phyloP scores from a whole-genome alignment of 2,888 invertebrate genomes.

The Stenichneumon culpator region DNA sequence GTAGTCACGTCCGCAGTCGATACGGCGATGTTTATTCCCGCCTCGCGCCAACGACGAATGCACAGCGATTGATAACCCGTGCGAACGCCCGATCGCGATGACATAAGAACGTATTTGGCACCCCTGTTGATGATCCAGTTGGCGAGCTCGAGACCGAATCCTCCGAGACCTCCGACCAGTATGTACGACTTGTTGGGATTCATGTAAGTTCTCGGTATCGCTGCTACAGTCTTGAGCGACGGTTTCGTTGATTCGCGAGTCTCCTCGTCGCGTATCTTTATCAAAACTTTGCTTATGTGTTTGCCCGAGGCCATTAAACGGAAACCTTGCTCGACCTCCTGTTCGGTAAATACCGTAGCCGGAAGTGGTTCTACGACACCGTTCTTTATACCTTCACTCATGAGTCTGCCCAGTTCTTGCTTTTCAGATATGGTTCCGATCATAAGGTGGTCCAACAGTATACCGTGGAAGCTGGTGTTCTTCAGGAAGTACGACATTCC shows the following conservation, averaged over 20 bases:
- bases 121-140: conserved; percentile 96
- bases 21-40: conserved; percentile 85
- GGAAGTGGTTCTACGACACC: conserved; percentile 97
- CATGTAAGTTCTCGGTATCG: conserved; percentile 95
- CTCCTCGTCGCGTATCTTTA: conserved; percentile 96
- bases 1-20: conserved; percentile 84
- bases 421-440: conserved; percentile 92
- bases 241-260: conserved; percentile 79
- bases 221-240: conserved; percentile 89
- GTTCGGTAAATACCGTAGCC: conserved; percentile 93
- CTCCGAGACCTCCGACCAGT: conserved; percentile 96
- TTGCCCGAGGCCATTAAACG: conserved; percentile 97
- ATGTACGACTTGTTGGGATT: conserved; percentile 92
- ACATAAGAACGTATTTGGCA: conserved; percentile 93
- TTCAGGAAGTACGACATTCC: conserved; percentile 98
- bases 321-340: conserved; percentile 97
- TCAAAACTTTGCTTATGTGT: conserved; percentile 98
- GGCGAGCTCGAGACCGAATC: conserved; percentile 97
- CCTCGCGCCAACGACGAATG: conserved; percentile 89
- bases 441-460: conserved; percentile 97
- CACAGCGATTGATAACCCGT: conserved; percentile 97
- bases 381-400: conserved; percentile 93
- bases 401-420: conserved; percentile 90
- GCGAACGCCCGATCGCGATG: conserved; percentile 95
- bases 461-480: conserved; percentile 98